Percentiles rank a stretch among this genome's conserved stretches.
These are phyloP conservation scores for Seriola dumerili DNA, from an alignment of 2,113 vertebrate species.

Conservation along the genomic window DNA sequence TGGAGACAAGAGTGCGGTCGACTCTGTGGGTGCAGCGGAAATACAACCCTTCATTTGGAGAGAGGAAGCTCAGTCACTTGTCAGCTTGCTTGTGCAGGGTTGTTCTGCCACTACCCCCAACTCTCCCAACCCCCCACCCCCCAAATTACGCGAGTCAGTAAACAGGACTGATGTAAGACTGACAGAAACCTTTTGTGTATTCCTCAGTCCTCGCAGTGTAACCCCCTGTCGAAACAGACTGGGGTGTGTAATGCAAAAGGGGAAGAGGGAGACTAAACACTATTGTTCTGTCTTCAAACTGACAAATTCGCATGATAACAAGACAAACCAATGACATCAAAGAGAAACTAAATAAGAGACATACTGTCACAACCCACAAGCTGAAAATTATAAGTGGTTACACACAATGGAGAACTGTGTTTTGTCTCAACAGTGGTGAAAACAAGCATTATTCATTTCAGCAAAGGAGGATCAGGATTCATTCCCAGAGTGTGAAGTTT, in stretches of 20 bases:
- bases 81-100: constrained; percentile 34
- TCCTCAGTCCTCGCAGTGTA: neutral
- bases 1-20: constrained; percentile 62
- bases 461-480: neutral
- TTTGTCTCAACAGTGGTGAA: constrained; percentile 1
- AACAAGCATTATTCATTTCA: constrained; percentile 3
- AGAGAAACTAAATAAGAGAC: constrained; percentile 10
- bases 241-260: neutral
- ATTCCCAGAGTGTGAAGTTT: neutral
- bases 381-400: neutral
- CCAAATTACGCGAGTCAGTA: too few species aligned
- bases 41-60: constrained; percentile 58
- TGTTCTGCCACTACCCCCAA: constrained; percentile 18
- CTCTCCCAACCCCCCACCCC: neutral
- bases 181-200: neutral
- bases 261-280: constrained; percentile 23
- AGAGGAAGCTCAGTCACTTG: constrained; percentile 63
- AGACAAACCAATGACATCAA: neutral
- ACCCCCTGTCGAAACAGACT: constrained; percentile 10
- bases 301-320: neutral
- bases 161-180: constrained; percentile 26
- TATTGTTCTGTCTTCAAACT: too few species aligned
- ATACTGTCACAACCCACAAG: neutral
- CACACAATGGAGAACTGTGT: neutral
- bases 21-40: constrained; percentile 60